Evolutionary conservation across 2,888 invertebrate genomes (phyloP), one percentile per base, ranked within the genome.

Genomic region (Ypsolopha scabrella): DNA sequence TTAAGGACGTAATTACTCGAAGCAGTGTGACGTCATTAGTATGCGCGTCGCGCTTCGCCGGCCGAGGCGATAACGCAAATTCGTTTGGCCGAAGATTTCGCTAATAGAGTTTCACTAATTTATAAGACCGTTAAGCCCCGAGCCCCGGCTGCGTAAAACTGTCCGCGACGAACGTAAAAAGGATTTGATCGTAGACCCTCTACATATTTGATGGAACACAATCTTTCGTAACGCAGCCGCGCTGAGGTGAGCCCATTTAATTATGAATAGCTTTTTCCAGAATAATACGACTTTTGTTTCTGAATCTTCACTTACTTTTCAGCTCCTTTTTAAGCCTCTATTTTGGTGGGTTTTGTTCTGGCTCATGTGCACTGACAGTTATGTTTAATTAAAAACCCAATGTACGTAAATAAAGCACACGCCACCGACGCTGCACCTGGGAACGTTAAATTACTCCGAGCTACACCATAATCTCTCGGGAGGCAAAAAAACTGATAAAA

Each of bases 41-140:
- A 86, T 86, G 80, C 86, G 70, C 64, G 67, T 61, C 72, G 71
- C 75, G 80, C 70, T 63, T 64, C 63, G 64, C 68, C 68, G 70
- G 70, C 76, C 66, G 70, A 78, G 79, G 82, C 81, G 86, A 86
- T 86, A 85, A 85, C 82, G 80, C 81, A 83, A 86, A 85, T 85
- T 85, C 83, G 82, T 80, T 83, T 83, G 76, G 72, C 69, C 76
- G 79, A 83, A 80, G 82, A 82, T 85, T 82, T 75, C 76, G 81
- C 79, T 86, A 86, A 85, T 86, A 86, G 85, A 85, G 85, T 85
- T 86, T 82, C 80, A 79, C 82, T 86, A 83, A 86, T 86, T 86
- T 86, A 83, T 82, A 83, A 83, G 83, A 70, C 75, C 72, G 77
- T 80, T 78, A 81, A 78, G 80, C 77, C 74, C 48, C 54, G 54